Evolutionary conservation across 2,888 invertebrate genomes (phyloP), one percentile per base, ranked within the genome.

Genomic region (Agrilus biguttatus): DNA sequence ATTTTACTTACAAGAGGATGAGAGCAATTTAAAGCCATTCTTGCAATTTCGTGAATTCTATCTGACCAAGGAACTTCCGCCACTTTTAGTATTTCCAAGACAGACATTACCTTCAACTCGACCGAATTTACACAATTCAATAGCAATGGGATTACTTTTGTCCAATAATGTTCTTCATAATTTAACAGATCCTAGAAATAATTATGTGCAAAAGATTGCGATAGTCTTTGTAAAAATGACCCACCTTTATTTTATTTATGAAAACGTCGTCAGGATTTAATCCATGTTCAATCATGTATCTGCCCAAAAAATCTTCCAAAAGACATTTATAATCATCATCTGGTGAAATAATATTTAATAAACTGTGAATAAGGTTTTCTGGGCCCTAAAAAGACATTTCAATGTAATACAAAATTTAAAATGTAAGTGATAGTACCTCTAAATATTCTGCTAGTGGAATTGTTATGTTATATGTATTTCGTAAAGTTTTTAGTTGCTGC

Each of bases 261-360:
- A 71, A 55, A n/a, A 70, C 58, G 37, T 55, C 47, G 53, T 72
- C 69, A 14, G 60, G 61, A 48, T 67, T 55, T 39, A 71, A 53
- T 8, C 59, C 55, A 51, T 67, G 59, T 42, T 69, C 62, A 1
- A 60, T 41, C 47, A 70, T 65, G 44, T 63, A 71, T 37, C 58
- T 58, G 19, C 56, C 55, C 7, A 70, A 51, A 54, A 69, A 69
- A 6, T 59, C 55, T 33, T 61, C 53, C 8, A 67, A 46, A 33
- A 70, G 59, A 21, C 50, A 41, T 10, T 60, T 53, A 41, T 65
- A 62, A 28, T 55, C 52, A 13, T 62, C 56, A 5, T 57, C 48
- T 34, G 42, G 28, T 47, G 56, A 50, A 10, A 49, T 47, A 10
- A 51, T 37, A 39, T 51, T 53, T 28, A 62, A 43, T 23, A 62